Evolutionary conservation across 2,797 vertebrate species (phyloP).

Genomic region (Trematomus bernacchii): DNA sequence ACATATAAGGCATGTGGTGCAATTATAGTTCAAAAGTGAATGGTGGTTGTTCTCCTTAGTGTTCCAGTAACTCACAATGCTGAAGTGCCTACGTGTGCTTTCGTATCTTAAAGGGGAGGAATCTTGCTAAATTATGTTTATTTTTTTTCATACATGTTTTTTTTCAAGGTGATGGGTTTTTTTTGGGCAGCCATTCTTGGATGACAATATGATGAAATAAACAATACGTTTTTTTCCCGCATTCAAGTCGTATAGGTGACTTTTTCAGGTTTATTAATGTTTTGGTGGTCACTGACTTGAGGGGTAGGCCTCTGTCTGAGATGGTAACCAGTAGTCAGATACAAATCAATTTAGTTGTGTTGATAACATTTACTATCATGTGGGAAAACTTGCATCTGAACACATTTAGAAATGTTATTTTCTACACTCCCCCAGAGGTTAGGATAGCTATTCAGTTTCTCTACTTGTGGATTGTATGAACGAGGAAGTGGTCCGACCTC

Average conservation of each 20-base stretch:
- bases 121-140: slow-evolving; percentile 17
- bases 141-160: neutral
- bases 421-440: slow-evolving; percentile 65
- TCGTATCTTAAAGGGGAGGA: slow-evolving; percentile 8
- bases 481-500: slow-evolving; percentile 75
- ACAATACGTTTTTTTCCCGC: too few species aligned
- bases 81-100: slow-evolving; percentile 10
- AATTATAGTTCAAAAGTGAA: slow-evolving; percentile 33
- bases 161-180: slow-evolving; percentile 11
- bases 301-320: slow-evolving; percentile 10
- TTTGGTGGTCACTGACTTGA: neutral
- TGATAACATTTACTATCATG: slow-evolving; percentile 15
- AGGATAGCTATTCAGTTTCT: slow-evolving; percentile 78
- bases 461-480: slow-evolving; percentile 75
- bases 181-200: neutral
- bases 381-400: slow-evolving; percentile 55
- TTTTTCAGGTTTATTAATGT: neutral
- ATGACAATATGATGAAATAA: neutral
- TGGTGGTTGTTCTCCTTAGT: slow-evolving; percentile 21
- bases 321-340: slow-evolving; percentile 19
- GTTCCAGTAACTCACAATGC: slow-evolving; percentile 14
- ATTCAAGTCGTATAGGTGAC: neutral
- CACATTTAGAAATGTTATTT: slow-evolving; percentile 56
- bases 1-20: slow-evolving; percentile 35
- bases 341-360: slow-evolving; percentile 12